Evolutionary conservation across 2,113 vertebrate species (phyloP).

Genomic region (Eleginops maclovinus): DNA sequence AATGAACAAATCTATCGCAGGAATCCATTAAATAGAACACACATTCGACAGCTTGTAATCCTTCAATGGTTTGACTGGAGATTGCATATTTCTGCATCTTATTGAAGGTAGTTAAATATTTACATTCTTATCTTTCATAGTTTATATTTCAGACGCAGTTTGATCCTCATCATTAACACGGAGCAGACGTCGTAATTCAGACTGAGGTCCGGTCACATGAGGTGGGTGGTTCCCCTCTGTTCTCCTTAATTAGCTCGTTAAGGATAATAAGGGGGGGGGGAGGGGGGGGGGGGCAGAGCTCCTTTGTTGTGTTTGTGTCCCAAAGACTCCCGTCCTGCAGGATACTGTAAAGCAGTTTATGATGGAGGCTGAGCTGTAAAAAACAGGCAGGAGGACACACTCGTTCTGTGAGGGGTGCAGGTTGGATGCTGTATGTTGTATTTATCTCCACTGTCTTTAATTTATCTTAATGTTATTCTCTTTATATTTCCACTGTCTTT

Average conservation of each 20-base stretch:
- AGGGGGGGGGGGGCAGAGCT: background rate
- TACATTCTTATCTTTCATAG: constrained; percentile 17
- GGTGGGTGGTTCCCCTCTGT: constrained; percentile 69
- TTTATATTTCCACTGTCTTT: too few species aligned
- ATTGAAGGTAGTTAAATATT: background rate
- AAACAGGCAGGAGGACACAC: constrained; percentile 13
- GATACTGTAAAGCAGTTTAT: constrained; percentile 62
- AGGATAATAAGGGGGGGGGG: constrained; percentile 50
- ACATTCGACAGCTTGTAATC: too few species aligned
- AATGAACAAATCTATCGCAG: too few species aligned
- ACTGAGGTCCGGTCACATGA: constrained; percentile 29
- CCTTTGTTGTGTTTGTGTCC: constrained; percentile 66
- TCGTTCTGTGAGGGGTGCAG: background rate
- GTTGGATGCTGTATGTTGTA: too few species aligned
- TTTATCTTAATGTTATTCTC: too few species aligned
- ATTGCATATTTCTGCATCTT: background rate
- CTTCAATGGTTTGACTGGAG: background rate
- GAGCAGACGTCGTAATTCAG: constrained; percentile 1
- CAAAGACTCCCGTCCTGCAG: constrained; percentile 49
- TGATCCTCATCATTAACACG: constrained; percentile 21
- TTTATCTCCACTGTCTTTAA: too few species aligned
- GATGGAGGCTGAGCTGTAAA: constrained; percentile 42
- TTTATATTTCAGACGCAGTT: constrained; percentile 13
- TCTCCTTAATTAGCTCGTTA: constrained; percentile 73
- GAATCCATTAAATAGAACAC: too few species aligned